These are phyloP conservation scores for Hydractinia echinata DNA, from an alignment of 30 jellyfish, hydroid and myxozoan species.

Conservation along the genomic window DNA sequence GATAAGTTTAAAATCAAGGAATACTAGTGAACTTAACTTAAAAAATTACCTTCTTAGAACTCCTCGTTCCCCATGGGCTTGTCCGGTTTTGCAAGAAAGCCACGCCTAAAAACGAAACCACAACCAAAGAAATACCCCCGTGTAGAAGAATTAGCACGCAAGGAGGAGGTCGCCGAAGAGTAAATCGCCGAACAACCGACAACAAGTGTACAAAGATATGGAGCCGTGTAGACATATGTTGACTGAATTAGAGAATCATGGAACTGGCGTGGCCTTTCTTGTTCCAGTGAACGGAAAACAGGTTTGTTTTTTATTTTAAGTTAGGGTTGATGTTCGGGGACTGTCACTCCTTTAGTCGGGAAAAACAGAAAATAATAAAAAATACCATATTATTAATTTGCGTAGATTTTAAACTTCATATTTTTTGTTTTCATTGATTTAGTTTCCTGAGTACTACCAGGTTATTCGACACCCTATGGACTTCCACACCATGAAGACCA, in stretches of 20 bases:
- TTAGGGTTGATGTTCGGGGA: too few relatives aligned
- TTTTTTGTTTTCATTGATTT: background rate
- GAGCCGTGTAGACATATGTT: conserved; percentile 86
- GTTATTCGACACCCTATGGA: conserved; percentile 90
- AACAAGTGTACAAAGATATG: conserved; percentile 76
- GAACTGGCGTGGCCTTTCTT: conserved; percentile 94
- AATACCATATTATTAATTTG: too few relatives aligned
- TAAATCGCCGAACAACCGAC: conserved; percentile 46
- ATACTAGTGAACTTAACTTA: too few relatives aligned
- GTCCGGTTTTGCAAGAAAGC: conserved; percentile 96
- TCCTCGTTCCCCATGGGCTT: conserved; percentile 98
- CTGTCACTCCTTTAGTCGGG: too few relatives aligned
- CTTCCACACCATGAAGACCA: conserved; percentile 87
- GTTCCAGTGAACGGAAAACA: conserved; percentile 92
- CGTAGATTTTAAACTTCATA: background rate
- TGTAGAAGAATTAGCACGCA: conserved; percentile 41
- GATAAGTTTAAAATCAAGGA: too few relatives aligned
- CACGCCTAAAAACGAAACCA: conserved; percentile 66
- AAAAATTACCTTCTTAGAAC: conserved; percentile 38
- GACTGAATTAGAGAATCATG: conserved; percentile 88
- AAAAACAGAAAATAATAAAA: too few relatives aligned
- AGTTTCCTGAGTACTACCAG: conserved; percentile 96
- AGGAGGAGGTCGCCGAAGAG: conserved; percentile 49
- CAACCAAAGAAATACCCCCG: conserved; percentile 59
- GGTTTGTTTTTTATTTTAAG: conserved; percentile 25